A percentile compares a stretch with the other conserved stretches of the same genome.
These are phyloP conservation scores for Bovichtus variegatus DNA, from an alignment of 2,797 vertebrate genomes.

Conservation along the genomic window DNA sequence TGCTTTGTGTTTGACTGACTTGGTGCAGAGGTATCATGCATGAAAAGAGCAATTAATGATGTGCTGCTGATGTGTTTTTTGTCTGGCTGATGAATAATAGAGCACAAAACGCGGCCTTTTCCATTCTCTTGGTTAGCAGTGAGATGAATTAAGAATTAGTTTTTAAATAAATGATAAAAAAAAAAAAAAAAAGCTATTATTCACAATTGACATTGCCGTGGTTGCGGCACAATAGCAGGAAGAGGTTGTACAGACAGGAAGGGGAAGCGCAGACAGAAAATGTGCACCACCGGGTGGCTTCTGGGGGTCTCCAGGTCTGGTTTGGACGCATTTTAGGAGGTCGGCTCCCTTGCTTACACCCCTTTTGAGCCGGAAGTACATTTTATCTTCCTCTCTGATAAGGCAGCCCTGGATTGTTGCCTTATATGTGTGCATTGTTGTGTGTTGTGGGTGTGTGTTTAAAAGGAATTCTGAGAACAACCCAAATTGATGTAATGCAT, in stretches of 20 bases:
- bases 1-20: background rate
- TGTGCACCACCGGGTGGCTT: conserved; percentile 44
- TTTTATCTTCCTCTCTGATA: conserved; percentile 35
- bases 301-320: conserved; percentile 52
- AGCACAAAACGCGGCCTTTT: conserved; percentile 52
- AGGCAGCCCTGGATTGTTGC: conserved; percentile 29
- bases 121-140: conserved; percentile 54
- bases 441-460: background rate
- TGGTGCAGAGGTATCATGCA: background rate
- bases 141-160: conserved; percentile 58
- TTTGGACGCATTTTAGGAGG: conserved; percentile 22
- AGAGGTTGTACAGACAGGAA: conserved; percentile 77
- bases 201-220: conserved; percentile 47
- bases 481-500: background rate
- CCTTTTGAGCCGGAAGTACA: conserved; percentile 44
- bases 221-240: conserved; percentile 83
- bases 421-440: conserved; percentile 13
- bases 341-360: conserved; percentile 10
- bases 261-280: conserved; percentile 51
- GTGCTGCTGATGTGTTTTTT: conserved; percentile 36
- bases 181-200: conserved; percentile 75
- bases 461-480: conserved; percentile 20
- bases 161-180: conserved; percentile 66
- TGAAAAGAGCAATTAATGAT: conserved; percentile 33
- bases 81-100: conserved; percentile 53